These are phyloP conservation scores for Philhelius pedissequus DNA, from an alignment of 2,888 invertebrate species.

Conservation along the genomic window DNA sequence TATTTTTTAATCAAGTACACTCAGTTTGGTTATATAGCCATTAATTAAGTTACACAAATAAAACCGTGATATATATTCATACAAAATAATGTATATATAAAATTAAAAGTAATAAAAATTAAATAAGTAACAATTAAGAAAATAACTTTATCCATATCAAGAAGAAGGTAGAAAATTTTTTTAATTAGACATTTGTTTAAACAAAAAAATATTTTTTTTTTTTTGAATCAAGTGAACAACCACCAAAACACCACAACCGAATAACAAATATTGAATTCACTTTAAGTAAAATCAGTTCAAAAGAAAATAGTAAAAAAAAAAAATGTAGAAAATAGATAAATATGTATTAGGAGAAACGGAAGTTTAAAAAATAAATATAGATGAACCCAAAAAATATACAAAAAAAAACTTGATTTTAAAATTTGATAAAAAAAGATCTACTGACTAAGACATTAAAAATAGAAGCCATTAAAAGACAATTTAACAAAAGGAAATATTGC, in stretches of 20 bases:
- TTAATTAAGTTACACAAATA: conserved; percentile 51
- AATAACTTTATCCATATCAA: conserved; percentile 66
- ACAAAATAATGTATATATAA: conserved; percentile 43
- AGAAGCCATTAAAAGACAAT: conserved; percentile 51
- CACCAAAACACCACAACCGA: conserved; percentile 37
- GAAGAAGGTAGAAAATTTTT: conserved; percentile 63
- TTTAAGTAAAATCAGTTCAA: conserved; percentile 44
- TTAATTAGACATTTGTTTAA: conserved; percentile 45
- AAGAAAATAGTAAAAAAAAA: conserved; percentile 16
- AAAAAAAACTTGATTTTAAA: conserved; percentile 8
- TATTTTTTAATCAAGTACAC: conserved; percentile 37
- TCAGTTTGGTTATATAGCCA: conserved; percentile 23
- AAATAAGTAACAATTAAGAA: conserved; percentile 47
- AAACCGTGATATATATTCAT: conserved; percentile 69
- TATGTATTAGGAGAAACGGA: conserved; percentile 24
- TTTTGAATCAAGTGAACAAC: conserved; percentile 37
- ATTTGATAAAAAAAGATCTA: conserved; percentile 35
- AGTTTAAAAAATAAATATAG: conserved; percentile 18
- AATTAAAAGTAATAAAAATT: neutral
- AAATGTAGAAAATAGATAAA: conserved; percentile 59
- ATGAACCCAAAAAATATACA: conserved; percentile 20
- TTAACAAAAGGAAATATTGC: conserved; percentile 39
- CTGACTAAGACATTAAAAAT: conserved; percentile 12
- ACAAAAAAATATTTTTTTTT: neutral
- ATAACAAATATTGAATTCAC: conserved; percentile 36